A percentile compares a stretch with the other conserved stretches of the same genome.
Evolutionary conservation across 37 sponge, comb jelly and placozoan species (phyloP).

Genomic region (Dysidea cf. avara): DNA sequence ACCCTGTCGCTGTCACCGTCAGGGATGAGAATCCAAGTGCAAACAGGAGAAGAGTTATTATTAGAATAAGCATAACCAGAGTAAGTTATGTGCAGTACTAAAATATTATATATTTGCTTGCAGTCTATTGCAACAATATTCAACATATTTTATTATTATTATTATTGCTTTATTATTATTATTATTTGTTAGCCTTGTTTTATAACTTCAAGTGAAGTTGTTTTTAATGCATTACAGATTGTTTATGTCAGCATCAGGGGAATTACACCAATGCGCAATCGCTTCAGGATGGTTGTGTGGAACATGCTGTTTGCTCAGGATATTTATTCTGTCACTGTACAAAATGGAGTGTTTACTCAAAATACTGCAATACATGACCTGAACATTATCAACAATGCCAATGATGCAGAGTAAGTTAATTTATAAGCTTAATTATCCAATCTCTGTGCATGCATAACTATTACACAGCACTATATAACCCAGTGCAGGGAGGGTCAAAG

Average conservation of each 20-base stretch:
- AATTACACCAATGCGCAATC: slow-evolving; percentile 18
- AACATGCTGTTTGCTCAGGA: slow-evolving; percentile 68
- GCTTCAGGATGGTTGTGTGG: slow-evolving; percentile 67
- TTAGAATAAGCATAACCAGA: neutral
- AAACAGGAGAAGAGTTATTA: neutral
- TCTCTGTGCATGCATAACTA: too few relatives aligned
- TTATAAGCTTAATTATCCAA: neutral
- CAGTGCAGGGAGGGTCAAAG: too few relatives aligned
- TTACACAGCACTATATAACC: too few relatives aligned
- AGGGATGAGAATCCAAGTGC: slow-evolving; percentile 42
- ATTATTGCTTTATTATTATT: too few relatives aligned
- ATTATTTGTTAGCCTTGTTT: too few relatives aligned
- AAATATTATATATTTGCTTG: too few relatives aligned
- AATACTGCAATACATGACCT: neutral
- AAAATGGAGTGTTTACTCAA: slow-evolving; percentile 10
- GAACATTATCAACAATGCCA: neutral
- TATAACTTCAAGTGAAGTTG: too few relatives aligned
- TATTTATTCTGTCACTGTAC: slow-evolving; percentile 28
- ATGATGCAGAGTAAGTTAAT: neutral
- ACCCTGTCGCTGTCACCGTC: slow-evolving; percentile 27
- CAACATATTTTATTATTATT: too few relatives aligned
- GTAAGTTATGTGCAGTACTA: too few relatives aligned
- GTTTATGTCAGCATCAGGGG: slow-evolving; percentile 68
- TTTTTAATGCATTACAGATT: slow-evolving; percentile 37
- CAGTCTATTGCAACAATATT: too few relatives aligned